Conservation (phyloP, 2,797 vertebrate species). For the Hephaestus fuliginosus region DNA sequence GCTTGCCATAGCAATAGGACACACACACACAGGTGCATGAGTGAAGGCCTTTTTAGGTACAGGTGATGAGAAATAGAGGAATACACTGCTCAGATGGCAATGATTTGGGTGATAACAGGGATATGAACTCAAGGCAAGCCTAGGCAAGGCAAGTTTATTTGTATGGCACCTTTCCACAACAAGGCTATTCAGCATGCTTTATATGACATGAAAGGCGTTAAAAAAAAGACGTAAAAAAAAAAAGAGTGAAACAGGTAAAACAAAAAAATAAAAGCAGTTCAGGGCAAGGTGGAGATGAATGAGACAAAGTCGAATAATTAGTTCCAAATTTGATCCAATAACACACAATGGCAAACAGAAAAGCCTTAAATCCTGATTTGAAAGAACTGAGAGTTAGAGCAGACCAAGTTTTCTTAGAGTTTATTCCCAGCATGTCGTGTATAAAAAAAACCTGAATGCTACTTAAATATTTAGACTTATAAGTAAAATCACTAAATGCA, state of each 20-base stretch:
- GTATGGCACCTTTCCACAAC: neutral
- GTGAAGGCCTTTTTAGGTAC: neutral
- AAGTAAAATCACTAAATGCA: no score
- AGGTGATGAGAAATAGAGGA: neutral
- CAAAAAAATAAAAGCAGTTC: neutral
- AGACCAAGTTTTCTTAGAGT: neutral
- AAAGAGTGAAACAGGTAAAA: neutral
- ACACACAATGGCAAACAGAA: neutral
- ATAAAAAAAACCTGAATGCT: neutral
- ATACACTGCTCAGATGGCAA: neutral
- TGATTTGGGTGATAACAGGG: neutral
- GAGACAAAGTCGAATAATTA: neutral
- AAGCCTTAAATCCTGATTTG: neutral
- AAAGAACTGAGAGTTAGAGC: neutral
- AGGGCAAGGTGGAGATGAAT: neutral
- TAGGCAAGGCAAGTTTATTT: constrained; percentile 1
- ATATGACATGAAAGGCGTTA: neutral
- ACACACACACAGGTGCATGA: neutral
- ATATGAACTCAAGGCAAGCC: constrained; percentile 1
- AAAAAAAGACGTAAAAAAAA: neutral
- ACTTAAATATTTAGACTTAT: neutral
- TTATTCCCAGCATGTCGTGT: neutral
- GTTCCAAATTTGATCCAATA: neutral
- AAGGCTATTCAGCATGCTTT: constrained; percentile 2
- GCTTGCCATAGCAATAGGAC: neutral